Percentiles rank a stretch among this genome's conserved stretches.
Evolutionary conservation across 92 coral and sea anemone species (phyloP).

Genomic region (Actinernus sp.): DNA sequence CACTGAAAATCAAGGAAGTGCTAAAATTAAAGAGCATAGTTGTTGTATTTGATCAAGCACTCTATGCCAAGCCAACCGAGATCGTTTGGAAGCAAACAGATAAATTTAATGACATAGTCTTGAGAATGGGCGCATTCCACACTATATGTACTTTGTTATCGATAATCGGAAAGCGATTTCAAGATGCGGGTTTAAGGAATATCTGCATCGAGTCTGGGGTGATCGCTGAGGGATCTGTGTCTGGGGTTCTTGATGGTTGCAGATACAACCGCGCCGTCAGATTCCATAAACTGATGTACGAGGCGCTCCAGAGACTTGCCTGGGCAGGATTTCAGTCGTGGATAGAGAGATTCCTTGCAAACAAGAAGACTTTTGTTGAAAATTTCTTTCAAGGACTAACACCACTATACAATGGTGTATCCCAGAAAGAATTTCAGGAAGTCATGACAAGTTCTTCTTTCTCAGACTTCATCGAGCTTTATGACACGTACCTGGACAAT

Average conservation of each 20-base stretch:
- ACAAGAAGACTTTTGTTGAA: constrained; percentile 9
- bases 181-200: constrained; percentile 63
- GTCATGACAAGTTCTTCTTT: constrained; percentile 12
- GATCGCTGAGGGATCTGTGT: constrained; percentile 47
- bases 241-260: constrained; percentile 24
- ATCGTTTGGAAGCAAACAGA: constrained; percentile 12
- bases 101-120: constrained; percentile 27
- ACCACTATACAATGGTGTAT: constrained; percentile 3
- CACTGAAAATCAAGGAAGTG: constrained; percentile 33
- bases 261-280: constrained; percentile 34
- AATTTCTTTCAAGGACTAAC: constrained; percentile 1
- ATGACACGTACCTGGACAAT: constrained; percentile 31
- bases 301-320: constrained; percentile 27
- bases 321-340: constrained; percentile 31
- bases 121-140: constrained; percentile 63
- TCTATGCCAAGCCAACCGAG: constrained; percentile 29
- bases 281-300: constrained; percentile 40
- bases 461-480: constrained; percentile 15
- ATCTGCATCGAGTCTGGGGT: constrained; percentile 53
- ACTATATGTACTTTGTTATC: constrained; percentile 46
- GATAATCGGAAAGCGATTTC: constrained; percentile 62
- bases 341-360: neutral
- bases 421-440: neutral
- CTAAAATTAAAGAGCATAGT: constrained; percentile 26
- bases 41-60: constrained; percentile 20